Percentiles rank a stretch among this genome's conserved stretches.
These are phyloP conservation scores for Tragelaphus buxtoni DNA, from an alignment of 2,113 vertebrate genomes.

Conservation along the genomic window DNA sequence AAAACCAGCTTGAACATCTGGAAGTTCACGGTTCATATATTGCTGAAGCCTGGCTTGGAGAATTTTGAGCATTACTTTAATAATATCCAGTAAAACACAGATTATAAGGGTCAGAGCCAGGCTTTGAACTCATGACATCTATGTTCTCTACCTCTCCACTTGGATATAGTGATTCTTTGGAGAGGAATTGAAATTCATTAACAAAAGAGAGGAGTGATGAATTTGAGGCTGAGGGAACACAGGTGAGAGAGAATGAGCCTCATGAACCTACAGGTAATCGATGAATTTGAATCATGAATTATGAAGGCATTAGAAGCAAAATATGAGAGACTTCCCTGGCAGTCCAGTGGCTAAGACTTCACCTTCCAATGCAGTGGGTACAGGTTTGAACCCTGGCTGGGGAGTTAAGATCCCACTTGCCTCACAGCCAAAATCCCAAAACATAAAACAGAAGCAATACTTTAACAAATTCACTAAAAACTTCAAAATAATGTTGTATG, in stretches of 20 bases:
- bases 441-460: background rate
- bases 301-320: background rate
- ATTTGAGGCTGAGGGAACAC: background rate
- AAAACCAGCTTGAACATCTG: too few relatives aligned
- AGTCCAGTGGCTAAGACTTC: background rate
- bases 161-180: background rate
- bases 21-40: too few relatives aligned
- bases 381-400: background rate
- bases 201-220: background rate
- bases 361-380: background rate
- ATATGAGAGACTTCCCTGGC: background rate
- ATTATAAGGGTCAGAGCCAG: background rate
- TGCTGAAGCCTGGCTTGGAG: too few relatives aligned
- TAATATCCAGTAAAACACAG: background rate
- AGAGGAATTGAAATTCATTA: background rate
- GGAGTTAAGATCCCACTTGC: background rate
- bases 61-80: too few relatives aligned
- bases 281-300: too few relatives aligned
- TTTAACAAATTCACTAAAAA: background rate
- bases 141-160: background rate
- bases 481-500: background rate
- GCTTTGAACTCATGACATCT: background rate
- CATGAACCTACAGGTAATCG: background rate
- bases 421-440: background rate
- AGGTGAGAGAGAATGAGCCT: background rate